A percentile compares a stretch with the other conserved stretches of the same genome.
These are phyloP conservation scores for Ricordea florida DNA, from an alignment of 92 coral and sea anemone species.

Conservation along the genomic window DNA sequence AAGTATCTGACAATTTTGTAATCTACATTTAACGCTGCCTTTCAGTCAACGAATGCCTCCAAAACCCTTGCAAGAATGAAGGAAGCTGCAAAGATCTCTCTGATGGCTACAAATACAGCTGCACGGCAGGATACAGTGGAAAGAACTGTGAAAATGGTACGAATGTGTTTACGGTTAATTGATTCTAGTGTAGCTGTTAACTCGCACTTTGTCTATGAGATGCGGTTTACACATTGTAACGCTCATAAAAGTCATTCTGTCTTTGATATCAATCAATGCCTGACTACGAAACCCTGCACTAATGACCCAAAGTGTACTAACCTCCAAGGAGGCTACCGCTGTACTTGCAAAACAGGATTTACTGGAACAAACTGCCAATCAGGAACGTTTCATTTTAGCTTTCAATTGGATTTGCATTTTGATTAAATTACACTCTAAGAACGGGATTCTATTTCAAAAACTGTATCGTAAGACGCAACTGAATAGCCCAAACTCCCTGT, in stretches of 20 bases:
- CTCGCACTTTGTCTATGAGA: no score
- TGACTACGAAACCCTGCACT: background rate
- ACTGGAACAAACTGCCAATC: background rate
- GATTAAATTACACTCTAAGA: background rate
- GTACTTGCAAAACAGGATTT: background rate
- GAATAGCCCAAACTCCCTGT: no score
- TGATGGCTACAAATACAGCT: conserved; percentile 21
- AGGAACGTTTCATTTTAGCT: background rate
- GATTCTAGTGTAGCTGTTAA: no score
- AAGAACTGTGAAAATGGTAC: conserved; percentile 23
- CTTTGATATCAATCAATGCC: background rate
- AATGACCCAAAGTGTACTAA: background rate
- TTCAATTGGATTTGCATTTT: background rate
- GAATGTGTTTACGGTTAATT: no score
- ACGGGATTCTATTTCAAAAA: background rate
- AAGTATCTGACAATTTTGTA: no score
- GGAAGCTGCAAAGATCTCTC: conserved; percentile 1
- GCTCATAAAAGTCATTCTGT: no score
- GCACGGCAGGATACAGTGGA: conserved; percentile 29
- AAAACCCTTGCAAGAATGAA: conserved; percentile 23
- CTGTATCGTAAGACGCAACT: no score
- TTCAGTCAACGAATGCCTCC: conserved; percentile 27
- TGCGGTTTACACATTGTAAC: no score
- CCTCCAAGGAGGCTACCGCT: background rate
- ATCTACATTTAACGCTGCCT: background rate